A percentile compares a stretch with the other conserved stretches of the same genome.
phyloP scores from a whole-genome alignment of 2,113 vertebrate species.

The Telmatochromis bifrenatus region DNA sequence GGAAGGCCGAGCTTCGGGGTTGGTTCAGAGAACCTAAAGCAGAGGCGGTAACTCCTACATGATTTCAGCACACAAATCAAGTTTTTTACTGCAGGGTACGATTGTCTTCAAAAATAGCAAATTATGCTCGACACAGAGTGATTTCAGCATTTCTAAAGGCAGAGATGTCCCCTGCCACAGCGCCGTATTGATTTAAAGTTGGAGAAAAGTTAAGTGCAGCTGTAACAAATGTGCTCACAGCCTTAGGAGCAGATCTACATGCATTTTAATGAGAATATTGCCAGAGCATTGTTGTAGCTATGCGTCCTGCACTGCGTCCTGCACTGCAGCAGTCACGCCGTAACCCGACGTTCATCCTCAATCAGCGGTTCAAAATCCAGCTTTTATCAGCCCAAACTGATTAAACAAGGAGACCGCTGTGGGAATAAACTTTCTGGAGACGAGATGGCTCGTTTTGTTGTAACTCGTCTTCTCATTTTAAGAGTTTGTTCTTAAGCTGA shows the following conservation, averaged over 20 bases:
- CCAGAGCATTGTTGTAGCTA: background rate
- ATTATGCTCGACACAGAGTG: background rate
- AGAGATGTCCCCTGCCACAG: background rate
- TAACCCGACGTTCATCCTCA: fast-evolving
- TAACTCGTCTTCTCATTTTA: background rate
- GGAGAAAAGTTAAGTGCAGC: background rate
- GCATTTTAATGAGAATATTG: background rate
- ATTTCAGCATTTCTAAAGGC: background rate
- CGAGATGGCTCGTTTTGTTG: background rate
- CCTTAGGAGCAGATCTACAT: background rate
- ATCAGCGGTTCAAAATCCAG: background rate
- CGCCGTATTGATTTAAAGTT: background rate
- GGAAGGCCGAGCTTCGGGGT: background rate
- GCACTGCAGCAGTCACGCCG: background rate
- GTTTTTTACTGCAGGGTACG: background rate
- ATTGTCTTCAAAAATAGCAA: background rate
- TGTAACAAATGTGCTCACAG: background rate
- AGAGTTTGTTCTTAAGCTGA: background rate
- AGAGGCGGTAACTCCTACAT: constrained; percentile 19
- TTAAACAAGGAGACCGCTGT: background rate
- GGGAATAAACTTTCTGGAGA: background rate
- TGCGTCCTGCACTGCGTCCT: background rate
- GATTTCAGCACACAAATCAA: constrained; percentile 9
- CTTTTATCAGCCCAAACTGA: background rate
- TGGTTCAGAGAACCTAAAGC: constrained; percentile 3